Evolutionary conservation across 2,113 vertebrate species (phyloP).

Genomic region (Apteryx owenii): DNA sequence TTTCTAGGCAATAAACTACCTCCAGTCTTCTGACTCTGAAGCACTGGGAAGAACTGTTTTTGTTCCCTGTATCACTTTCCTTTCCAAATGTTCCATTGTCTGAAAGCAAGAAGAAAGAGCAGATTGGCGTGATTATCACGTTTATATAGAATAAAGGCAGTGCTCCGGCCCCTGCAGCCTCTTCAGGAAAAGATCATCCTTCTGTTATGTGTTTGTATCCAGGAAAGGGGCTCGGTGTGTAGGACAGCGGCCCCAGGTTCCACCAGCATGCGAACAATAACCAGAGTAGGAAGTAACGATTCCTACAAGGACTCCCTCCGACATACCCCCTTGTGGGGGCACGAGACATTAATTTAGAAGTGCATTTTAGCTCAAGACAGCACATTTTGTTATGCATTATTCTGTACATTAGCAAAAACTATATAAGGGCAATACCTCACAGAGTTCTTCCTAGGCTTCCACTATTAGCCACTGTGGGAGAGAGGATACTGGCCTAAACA

Average conservation of each 20-base stretch:
- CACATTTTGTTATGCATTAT: not conserved
- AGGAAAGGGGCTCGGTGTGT: not conserved
- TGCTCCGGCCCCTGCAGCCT: not conserved
- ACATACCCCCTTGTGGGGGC: not conserved
- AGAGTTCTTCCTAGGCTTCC: not conserved
- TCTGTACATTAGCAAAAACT: fast-evolving
- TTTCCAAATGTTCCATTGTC: fast-evolving
- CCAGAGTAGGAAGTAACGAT: fast-evolving
- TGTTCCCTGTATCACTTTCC: not conserved
- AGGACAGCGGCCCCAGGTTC: not conserved
- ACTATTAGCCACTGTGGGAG: not conserved
- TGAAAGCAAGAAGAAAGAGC: not conserved
- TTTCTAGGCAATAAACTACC: no score
- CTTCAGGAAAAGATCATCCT: no score
- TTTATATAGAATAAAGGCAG: not conserved
- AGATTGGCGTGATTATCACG: fast-evolving
- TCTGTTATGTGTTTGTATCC: fast-evolving
- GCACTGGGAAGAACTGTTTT: not conserved
- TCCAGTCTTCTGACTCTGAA: fast-evolving
- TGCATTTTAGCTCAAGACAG: fast-evolving
- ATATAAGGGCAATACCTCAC: not conserved
- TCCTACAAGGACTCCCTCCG: fast-evolving
- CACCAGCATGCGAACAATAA: not conserved
- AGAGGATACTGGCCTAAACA: not conserved
- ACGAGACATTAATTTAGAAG: fast-evolving